Base-by-base conservation (phyloP, 2,113 vertebrate species). In the Diphyllodes magnificus region DNA sequence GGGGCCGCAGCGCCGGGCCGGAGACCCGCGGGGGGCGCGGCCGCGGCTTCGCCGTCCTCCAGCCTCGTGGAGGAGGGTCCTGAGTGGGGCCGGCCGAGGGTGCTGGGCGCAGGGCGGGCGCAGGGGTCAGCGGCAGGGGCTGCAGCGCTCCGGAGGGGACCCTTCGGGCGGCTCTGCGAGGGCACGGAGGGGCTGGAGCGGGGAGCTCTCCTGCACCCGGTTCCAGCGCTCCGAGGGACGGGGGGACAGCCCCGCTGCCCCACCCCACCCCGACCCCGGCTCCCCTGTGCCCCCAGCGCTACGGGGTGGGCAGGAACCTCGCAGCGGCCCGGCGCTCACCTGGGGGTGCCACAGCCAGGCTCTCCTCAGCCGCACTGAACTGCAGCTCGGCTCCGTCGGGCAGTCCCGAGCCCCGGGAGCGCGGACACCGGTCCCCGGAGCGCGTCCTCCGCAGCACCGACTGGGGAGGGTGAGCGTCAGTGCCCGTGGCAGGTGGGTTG, bases 371-470 rank as follows among this genome's bases (percentile, higher is more conserved):
- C 1, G 92, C 50, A 0, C 33, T 5, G 33, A 94, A 88, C 13
- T 27, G 97, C 44, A 97, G 88, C 88, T 98, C 98, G 1, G 97
- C 95, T 1, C 97, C 97, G 23, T 98, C 95, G 21, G 98, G 97
- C 42, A 97, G 97, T 4, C 98, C 98, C 60, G 98, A 98, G 68
- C 98, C 98, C 31, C 98, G 96, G 50, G 98, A 97, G 16, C 98
- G 98, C 25, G 97, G 94, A 53, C 98, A 98, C 7, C 99, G 98
- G 45, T 99, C 99, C 24, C 99, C 98, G 17, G 98, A 99, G 92
- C 98, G 98, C 59, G 98, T 99, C 85, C 98, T 96, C 45, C 98
- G 98, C 49, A 98, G 98, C 73, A 98, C 96, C 6, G 98, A 97
- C 98, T 99, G 79, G 11, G 59, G 54, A 21, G 2, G 27, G 24